Base-by-base conservation (phyloP, 2,888 invertebrate genomes). In the Clistopyga incitator region DNA sequence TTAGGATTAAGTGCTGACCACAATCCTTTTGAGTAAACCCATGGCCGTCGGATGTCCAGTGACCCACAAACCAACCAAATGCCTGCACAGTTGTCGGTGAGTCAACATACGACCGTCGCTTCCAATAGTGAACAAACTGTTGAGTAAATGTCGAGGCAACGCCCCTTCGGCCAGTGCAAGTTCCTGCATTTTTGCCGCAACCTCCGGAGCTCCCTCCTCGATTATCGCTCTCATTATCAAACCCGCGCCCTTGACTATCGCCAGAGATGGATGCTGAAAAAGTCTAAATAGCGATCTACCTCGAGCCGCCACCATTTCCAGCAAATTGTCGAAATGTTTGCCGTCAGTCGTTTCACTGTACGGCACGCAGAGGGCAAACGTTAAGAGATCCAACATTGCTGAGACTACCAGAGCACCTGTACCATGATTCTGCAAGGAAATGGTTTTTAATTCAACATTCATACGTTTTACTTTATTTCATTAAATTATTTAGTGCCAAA, bases 261-360 rank as follows among this genome's bases (percentile, higher is more conserved):
- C 99, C 95, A 99, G 95, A 3, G 99, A 99, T 1, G 98, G 98
- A 94, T 99, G 99, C 96, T 98, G 94, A 93, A 99, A 99, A 56
- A 99, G 94, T 92, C 97, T 97, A 93, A 99, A 99, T 23, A 99
- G 94, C 82, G 97, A 96, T 78, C 99, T 95, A 6, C 99, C 99
- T 87, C 97, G 95, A 74, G 96, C 96, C 4, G 99, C 98, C 1
- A 99, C 99, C 96, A 99, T 96, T 93, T 98, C 98, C 29, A 99
- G 94, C 74, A 99, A 94, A 88, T 96, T 96, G 93, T 99, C 99
- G 93, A 99, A 99, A 92, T 98, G 98, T 91, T 97, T 97, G 71
- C 98, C 98, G 91, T 99, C 98, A 0, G 99, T 99, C 4, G 99
- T 99, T 94, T 99, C 99, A 91, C 98, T 98, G 94, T 99, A 99